A percentile compares a stretch with the other conserved stretches of the same genome.
phyloP scores from a whole-genome alignment of 2,113 vertebrate species.

The Eclectus roratus region DNA sequence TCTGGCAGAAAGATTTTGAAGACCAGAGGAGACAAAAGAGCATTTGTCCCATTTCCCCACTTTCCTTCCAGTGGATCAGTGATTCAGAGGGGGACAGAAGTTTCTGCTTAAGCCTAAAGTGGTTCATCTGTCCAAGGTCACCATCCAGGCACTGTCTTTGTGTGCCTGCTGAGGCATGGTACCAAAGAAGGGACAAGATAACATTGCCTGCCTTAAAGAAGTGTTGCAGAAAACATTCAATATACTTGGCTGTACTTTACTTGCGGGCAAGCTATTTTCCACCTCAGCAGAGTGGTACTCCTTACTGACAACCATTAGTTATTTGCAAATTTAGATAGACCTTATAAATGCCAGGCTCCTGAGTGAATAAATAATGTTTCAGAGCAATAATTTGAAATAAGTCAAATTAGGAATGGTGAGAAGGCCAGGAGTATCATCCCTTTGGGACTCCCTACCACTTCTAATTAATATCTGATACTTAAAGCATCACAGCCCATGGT shows the following conservation, averaged over 20 bases:
- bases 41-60: background rate
- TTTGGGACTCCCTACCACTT: conserved; percentile 13
- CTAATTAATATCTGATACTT: conserved; percentile 52
- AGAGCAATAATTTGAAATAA: conserved; percentile 29
- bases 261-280: background rate
- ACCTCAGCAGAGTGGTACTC: conserved; percentile 22
- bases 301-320: conserved; percentile 29
- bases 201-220: background rate
- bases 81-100: background rate
- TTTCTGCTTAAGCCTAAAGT: background rate
- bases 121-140: background rate
- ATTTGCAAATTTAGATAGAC: conserved; percentile 4
- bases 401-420: conserved; percentile 1
- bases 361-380: conserved; percentile 33
- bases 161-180: background rate
- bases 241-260: background rate
- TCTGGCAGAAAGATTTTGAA: background rate
- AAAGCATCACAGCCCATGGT: conserved; percentile 24
- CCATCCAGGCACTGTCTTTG: background rate
- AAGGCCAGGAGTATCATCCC: background rate
- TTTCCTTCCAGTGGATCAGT: background rate
- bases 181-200: background rate
- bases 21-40: background rate
- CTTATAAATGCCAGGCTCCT: conserved; percentile 3
- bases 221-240: background rate